A percentile compares a stretch with the other conserved stretches of the same genome.
Conservation (phyloP, 53 echinoderm and acorn worm genomes). For the Echinarachnius parma region DNA sequence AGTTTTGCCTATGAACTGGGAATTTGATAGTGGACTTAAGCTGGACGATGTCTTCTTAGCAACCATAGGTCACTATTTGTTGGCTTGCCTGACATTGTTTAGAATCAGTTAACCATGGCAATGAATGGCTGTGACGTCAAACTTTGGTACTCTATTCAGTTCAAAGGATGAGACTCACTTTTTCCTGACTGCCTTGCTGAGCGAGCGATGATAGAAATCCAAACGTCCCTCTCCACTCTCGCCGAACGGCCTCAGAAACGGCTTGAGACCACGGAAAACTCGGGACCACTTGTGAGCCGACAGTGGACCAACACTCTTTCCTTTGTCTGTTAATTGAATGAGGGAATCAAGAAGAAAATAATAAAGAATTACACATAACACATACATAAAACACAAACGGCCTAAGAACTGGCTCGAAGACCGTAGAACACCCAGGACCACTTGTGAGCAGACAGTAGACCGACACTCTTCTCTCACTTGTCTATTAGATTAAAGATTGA, state of each 20-base stretch:
- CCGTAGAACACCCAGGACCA: conserved; percentile 82
- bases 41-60: too few relatives aligned
- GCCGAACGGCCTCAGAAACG: conserved; percentile 78
- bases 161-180: conserved; percentile 67
- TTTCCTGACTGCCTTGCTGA: conserved; percentile 79
- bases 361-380: too few relatives aligned
- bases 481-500: too few relatives aligned
- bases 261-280: conserved; percentile 76
- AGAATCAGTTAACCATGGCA: too few relatives aligned
- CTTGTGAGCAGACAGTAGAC: conserved; percentile 69
- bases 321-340: conserved; percentile 48
- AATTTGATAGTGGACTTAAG: too few relatives aligned
- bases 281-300: conserved; percentile 80
- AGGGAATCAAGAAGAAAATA: not conserved
- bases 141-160: too few relatives aligned
- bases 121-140: too few relatives aligned
- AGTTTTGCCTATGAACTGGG: too few relatives aligned
- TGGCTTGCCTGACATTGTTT: too few relatives aligned
- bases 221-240: conserved; percentile 84
- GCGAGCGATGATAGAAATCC: conserved; percentile 81
- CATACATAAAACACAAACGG: too few relatives aligned
- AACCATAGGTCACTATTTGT: too few relatives aligned
- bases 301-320: conserved; percentile 47
- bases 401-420: conserved; percentile 69
- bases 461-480: conserved; percentile 43